These are phyloP conservation scores for Strigamia maritima DNA, from an alignment of 2,888 invertebrate genomes.

Conservation along the genomic window DNA sequence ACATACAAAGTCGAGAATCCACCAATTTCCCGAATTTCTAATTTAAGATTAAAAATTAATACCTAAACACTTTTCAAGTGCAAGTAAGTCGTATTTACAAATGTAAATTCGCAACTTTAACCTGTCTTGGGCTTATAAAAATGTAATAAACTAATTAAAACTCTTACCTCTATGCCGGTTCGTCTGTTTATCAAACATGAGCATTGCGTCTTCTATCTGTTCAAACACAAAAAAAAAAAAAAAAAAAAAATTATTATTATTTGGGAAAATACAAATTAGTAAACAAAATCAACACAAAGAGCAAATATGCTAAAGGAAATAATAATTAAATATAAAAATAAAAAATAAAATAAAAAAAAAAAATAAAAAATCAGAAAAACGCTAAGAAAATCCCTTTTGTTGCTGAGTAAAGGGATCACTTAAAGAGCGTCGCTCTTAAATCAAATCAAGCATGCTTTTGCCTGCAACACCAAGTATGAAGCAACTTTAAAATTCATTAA, in stretches of 20 bases:
- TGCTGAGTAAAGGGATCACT: neutral
- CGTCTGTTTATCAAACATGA: constrained; percentile 99
- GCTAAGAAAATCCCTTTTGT: neutral
- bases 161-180: constrained; percentile 88
- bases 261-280: neutral
- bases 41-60: too few species aligned
- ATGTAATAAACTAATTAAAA: neutral
- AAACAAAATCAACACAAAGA: neutral
- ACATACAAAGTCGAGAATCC: too few species aligned
- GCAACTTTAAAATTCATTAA: constrained; percentile 26
- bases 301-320: neutral
- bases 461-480: constrained; percentile 21
- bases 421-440: neutral
- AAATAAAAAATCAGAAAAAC: neutral
- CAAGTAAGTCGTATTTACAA: too few species aligned
- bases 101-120: too few species aligned
- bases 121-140: neutral
- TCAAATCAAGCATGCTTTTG: constrained; percentile 12
- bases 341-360: neutral
- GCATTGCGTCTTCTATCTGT: constrained; percentile 99
- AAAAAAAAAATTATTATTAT: constrained; percentile 50
- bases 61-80: too few species aligned
- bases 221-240: constrained; percentile 57
- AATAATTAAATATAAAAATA: too few species aligned
- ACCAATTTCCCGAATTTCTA: too few species aligned